Evolutionary conservation across 1,140 invertebrate genomes (phyloP), one percentile per base, ranked within the genome.

Genomic region (Hylaeus anthracinus): DNA sequence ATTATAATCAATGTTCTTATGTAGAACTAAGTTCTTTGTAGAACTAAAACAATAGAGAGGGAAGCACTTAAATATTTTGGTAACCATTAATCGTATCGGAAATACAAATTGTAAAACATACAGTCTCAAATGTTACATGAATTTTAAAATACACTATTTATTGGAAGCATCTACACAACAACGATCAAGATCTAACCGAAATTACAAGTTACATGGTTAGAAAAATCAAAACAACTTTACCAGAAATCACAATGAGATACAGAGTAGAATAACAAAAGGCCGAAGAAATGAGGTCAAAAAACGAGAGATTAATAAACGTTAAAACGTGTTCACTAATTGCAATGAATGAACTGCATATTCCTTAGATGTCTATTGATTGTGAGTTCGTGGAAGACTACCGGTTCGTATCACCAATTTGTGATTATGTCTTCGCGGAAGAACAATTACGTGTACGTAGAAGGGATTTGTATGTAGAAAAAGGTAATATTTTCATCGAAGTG

Each of bases 311-410:
- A 53, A 83, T 14, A 71, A 76, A 76, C 1, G 60, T 41, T 63
- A 55, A 81, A 58, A 55, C 10, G 15, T 66, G 61, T 81, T 72
- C 41, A 48, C 5, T 45, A 41, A 77, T 58, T 72, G 58, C 39
- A 72, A 79, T 39, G 45, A 72, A 77, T 39, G 63, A 64, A 71
- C 48, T 67, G 51, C 60, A 79, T 43, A 51, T 72, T 84, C 64
- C 74, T 67, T 37, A 64, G 58, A 76, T 69, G 10, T 77, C 74
- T 86, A 86, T 85, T 72, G 67, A 85, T 86, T 86, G 63, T 81
- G 58, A 73, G 26, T 41, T 78, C 26, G 45, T 10, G 10, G 70
- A 79, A 45, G 45, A 73, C 26, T 79, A 65, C 51, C 51, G 63
- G 37, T 72, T 53, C 60, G 4, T 79, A 65, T 41, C 51, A 58